Conservation (phyloP, 1,140 invertebrate species). For the Colletes gigas region DNA sequence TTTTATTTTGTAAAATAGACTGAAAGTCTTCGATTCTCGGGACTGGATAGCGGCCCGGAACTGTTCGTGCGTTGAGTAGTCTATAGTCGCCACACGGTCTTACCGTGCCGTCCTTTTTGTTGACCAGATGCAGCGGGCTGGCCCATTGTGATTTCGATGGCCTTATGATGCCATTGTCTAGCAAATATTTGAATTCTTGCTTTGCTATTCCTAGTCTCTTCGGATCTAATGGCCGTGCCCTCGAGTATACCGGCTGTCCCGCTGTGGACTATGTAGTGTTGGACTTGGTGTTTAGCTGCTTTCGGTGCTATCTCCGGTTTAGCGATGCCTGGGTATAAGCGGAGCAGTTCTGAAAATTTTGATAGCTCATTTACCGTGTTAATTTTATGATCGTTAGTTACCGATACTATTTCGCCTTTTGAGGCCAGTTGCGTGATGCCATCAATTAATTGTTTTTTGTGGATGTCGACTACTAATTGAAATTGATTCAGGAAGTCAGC, state of each 20-base stretch:
- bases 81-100: neutral
- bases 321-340: neutral
- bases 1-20: neutral
- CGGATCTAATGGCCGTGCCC: neutral
- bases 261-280: neutral
- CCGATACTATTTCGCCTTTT: neutral
- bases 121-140: neutral
- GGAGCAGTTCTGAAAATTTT: neutral
- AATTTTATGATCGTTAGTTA: neutral
- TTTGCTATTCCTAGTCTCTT: neutral
- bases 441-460: neutral
- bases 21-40: neutral
- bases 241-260: neutral
- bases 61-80: neutral
- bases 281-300: neutral
- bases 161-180: neutral
- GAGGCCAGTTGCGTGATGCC: neutral
- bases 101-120: neutral
- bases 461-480: neutral
- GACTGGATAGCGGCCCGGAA: neutral
- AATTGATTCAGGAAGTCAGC: neutral
- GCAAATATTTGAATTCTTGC: conserved; percentile 1
- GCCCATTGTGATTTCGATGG: neutral
- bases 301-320: too few relatives aligned
- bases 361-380: neutral